Evolutionary conservation across 2,797 vertebrate species (phyloP).

Genomic region (Echiichthys vipera): DNA sequence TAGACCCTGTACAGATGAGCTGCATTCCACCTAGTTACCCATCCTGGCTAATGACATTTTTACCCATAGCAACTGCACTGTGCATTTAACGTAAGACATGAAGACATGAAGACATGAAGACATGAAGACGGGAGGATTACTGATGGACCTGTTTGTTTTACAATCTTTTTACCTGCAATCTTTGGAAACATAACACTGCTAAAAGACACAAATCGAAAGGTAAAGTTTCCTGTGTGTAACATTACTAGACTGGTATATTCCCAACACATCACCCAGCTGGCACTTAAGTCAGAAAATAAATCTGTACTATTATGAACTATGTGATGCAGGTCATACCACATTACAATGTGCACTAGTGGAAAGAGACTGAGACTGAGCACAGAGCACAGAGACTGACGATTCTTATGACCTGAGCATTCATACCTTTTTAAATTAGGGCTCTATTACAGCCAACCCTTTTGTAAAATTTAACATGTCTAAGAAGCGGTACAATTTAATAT

Average conservation of each 20-base stretch:
- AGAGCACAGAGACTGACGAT: not conserved
- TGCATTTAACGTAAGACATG: too few species aligned
- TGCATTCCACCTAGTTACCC: slow-evolving; percentile 61
- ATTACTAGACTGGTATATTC: slow-evolving; percentile 18
- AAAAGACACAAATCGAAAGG: slow-evolving; percentile 17
- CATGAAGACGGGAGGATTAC: too few species aligned
- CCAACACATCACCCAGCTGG: slow-evolving; percentile 23
- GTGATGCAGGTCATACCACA: slow-evolving; percentile 9
- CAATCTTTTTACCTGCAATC: slow-evolving; percentile 2
- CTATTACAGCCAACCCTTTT: not conserved
- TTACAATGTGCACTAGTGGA: slow-evolving; percentile 16
- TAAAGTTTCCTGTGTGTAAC: slow-evolving; percentile 20
- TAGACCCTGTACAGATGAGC: slow-evolving; percentile 73
- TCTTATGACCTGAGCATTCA: not conserved
- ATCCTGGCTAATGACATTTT: slow-evolving; percentile 51
- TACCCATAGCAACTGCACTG: slow-evolving; percentile 39
- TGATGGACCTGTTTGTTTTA: slow-evolving; percentile 38
- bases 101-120: too few species aligned
- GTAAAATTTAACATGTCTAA: not conserved
- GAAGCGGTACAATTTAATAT: not conserved
- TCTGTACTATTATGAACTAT: not conserved
- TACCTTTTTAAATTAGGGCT: slow-evolving; percentile 9
- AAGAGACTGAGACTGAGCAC: too few species aligned
- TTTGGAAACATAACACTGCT: slow-evolving; percentile 23
- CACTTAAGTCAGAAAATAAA: not conserved